Evolutionary conservation across 2,888 invertebrate species (phyloP).

Genomic region (Noctua comes): DNA sequence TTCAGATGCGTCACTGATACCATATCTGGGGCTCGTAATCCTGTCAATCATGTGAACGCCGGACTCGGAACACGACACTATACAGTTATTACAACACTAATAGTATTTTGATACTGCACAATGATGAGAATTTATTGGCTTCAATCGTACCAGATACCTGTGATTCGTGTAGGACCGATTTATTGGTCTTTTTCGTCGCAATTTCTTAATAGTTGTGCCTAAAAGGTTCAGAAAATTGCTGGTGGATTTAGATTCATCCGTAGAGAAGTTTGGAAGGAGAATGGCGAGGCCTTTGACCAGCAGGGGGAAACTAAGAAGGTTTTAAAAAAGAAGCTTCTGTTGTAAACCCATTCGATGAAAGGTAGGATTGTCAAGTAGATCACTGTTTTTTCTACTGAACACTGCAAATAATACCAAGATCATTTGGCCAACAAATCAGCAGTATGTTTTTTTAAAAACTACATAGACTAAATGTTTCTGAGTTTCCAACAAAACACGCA

Average conservation of each 20-base stretch:
- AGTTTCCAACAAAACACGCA: constrained; percentile 10
- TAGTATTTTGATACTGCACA: constrained; percentile 15
- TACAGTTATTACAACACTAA: not conserved
- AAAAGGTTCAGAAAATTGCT: not conserved
- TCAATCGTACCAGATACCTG: not conserved
- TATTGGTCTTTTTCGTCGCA: not conserved
- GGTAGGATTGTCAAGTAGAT: no score
- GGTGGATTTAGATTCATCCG: not conserved
- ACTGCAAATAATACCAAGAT: not conserved
- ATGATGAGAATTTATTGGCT: not conserved
- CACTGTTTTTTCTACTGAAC: not conserved
- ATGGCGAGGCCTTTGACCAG: not conserved
- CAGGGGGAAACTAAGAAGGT: not conserved
- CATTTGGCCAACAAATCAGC: not conserved
- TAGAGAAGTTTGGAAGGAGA: not conserved
- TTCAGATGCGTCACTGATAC: constrained; percentile 53
- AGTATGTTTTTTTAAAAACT: not conserved
- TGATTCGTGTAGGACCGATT: not conserved
- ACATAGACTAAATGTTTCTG: not conserved
- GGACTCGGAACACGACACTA: constrained; percentile 14
- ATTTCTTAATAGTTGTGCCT: not conserved
- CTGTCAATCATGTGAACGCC: constrained; percentile 53
- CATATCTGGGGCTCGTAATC: constrained; percentile 55
- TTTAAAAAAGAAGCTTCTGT: not conserved
- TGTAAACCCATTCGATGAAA: not conserved